Conservation (phyloP, 2,797 vertebrate species). For the Sternotherus odoratus region DNA sequence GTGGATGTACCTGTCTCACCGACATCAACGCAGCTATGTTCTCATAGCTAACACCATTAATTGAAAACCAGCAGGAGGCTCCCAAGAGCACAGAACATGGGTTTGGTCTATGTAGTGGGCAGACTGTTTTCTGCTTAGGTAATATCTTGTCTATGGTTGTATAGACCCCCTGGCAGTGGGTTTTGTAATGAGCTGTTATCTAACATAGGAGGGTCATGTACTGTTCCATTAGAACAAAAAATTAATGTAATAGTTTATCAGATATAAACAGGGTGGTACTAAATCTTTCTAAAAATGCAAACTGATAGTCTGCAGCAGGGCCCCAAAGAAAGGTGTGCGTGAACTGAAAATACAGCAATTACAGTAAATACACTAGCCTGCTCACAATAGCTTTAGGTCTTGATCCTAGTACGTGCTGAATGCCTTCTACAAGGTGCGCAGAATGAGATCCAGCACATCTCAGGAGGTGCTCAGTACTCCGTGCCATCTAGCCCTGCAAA, state of each 20-base stretch:
- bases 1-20: not conserved
- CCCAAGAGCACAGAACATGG: conserved; percentile 41
- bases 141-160: conserved; percentile 21
- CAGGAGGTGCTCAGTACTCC: rapidly evolving
- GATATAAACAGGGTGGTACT: not conserved
- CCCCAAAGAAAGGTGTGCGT: not conserved
- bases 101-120: conserved; percentile 64
- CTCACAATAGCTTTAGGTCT: rapidly evolving
- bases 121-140: conserved; percentile 45
- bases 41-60: conserved; percentile 59
- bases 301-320: not conserved
- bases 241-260: not conserved
- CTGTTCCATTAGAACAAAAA: conserved; percentile 15
- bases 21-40: conserved; percentile 46
- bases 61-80: conserved; percentile 72
- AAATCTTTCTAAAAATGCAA: not conserved
- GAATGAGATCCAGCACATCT: not conserved
- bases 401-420: not conserved
- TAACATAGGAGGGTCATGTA: conserved; percentile 57
- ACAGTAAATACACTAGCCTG: not conserved
- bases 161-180: not conserved
- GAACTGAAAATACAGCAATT: conserved; percentile 27
- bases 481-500: rapidly evolving
- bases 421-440: not conserved
- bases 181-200: conserved; percentile 16